Base-by-base conservation (phyloP, 2,888 invertebrate species). In the Drosophila testacea region DNA sequence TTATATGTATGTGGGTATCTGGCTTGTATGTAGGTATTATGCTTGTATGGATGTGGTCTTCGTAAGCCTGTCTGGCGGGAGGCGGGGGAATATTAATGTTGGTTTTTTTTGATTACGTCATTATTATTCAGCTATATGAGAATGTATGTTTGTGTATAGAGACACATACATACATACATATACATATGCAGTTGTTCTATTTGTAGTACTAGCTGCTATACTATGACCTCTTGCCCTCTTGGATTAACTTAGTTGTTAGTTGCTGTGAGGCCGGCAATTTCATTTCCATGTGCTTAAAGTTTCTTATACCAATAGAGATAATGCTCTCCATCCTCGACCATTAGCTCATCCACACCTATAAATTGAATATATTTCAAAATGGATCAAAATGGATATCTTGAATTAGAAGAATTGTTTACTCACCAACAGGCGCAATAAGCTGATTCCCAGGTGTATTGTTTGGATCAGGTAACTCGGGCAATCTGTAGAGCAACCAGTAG, bases 221-320 rank as follows among this genome's bases (percentile, higher is more conserved):
- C 61, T 64, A 46, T 62, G 66, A 54, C 69, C 65, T 51, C 16
- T 41, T 41, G 64, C 48, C 65, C 48, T 34, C 38, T 81, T 73
- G 70, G 36, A 13, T 74, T 79, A 65, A 69, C 62, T 70, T 79
- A 22, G 22, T 22, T 22, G 22, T 22, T 69, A 67, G 65, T 64
- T 27, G 60, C 30, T 51, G 59, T 47, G 71, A 86, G 88, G 81
- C 88, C 81, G 64, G 64, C 69, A 71, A 70, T 61, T 68, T 69
- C 56, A 42, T 55, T 57, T 52, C 10, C 47, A 62, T 68, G 74
- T 75, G 75, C 84, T 95, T 96, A 97, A 93, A 97, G 94, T 93
- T 97, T 97, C 94, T 97, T 97, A 93, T 97, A 97, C 97, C 97
- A 97, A 93, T 97, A 97, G 52, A 97, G 94, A 90, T 97, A 97